Evolutionary conservation across 2,797 vertebrate species (phyloP).

Genomic region (Mallotus villosus): DNA sequence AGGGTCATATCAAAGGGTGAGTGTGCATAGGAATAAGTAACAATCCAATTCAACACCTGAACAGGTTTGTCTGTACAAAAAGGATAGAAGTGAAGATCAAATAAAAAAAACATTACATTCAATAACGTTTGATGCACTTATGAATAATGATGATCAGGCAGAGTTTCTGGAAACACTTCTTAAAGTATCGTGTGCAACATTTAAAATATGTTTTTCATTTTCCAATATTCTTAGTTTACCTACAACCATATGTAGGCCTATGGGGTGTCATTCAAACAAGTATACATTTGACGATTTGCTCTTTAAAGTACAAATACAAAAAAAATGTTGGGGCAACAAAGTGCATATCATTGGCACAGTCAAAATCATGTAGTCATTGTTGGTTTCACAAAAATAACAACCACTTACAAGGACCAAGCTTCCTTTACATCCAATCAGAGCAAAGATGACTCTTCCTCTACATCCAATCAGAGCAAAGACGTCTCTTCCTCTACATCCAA

Average conservation of each 20-base stretch:
- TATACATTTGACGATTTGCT: constrained; percentile 64
- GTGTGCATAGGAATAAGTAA: constrained; percentile 73
- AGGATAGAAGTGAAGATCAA: constrained; percentile 63
- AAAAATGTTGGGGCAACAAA: constrained; percentile 66
- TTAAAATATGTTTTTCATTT: constrained; percentile 47
- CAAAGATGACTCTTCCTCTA: neutral
- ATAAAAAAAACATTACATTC: constrained; percentile 78
- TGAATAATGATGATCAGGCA: constrained; percentile 70
- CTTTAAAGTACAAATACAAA: constrained; percentile 68
- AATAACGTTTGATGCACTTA: constrained; percentile 70
- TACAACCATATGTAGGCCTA: constrained; percentile 35
- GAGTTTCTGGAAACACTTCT: constrained; percentile 40
- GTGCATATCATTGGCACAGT: constrained; percentile 73
- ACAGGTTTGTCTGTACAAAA: constrained; percentile 51
- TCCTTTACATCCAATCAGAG: no score
- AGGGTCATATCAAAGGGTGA: constrained; percentile 65
- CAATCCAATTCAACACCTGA: constrained; percentile 63
- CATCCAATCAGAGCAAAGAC: constrained; percentile 3
- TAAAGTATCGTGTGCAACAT: constrained; percentile 38
- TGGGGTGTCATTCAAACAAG: constrained; percentile 40
- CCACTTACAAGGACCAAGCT: constrained; percentile 36
- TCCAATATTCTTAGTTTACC: constrained; percentile 52
- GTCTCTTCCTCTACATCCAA: constrained; percentile 49
- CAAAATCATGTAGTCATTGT: constrained; percentile 63
- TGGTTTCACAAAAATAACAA: constrained; percentile 73